Evolutionary conservation across 2,113 vertebrate species (phyloP), one percentile per base, ranked within the genome.

Genomic region (Cynoglossus semilaevis): DNA sequence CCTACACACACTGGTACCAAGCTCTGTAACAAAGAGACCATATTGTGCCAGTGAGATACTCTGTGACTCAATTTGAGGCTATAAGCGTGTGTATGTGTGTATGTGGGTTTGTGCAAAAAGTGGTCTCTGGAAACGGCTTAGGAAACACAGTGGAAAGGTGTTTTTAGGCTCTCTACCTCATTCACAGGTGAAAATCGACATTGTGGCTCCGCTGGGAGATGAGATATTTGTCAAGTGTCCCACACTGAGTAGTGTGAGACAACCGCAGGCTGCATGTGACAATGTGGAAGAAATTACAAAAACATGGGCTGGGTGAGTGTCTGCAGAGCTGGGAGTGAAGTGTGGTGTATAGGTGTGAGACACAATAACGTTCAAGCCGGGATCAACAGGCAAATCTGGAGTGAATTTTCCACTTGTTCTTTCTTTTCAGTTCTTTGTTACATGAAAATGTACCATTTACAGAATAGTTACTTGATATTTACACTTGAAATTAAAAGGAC

Each of bases 171-270:
- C 43, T 51, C 54, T 64, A 58, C 52, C 78, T 78, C 72, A 82
- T 71, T 77, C 42, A 2, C 55, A 86, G 77, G 82, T 82, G 85
- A 83, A 77, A 88, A 88, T 77, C 69, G 72, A 71, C 51, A 48
- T 18, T 34, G 70, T 46, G 42, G 59, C 16, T 74, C 70, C 29
- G 12, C 71, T 43, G 83, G 68, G 67, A 75, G 60, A 67, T 48
- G 11, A 10, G 35, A 49, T 71, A 71, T 77, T 64, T 79, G 81
- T 68, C 81, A 78, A 67, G 62, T 63, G 61, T 74, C 77, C 65
- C 72, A 60, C 34, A 62, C 46, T 10, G 34, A 60, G 16, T 43
- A 63, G 67, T 76, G 58, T 44, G 56, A 82, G 72, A 72, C 63
- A 14, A 44, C 58, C 55, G 35, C 51, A 46, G 18, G 66, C 52